Evolutionary conservation across 2,888 invertebrate species (phyloP), one percentile per base, ranked within the genome.

Genomic region (Melanchra persicariae): DNA sequence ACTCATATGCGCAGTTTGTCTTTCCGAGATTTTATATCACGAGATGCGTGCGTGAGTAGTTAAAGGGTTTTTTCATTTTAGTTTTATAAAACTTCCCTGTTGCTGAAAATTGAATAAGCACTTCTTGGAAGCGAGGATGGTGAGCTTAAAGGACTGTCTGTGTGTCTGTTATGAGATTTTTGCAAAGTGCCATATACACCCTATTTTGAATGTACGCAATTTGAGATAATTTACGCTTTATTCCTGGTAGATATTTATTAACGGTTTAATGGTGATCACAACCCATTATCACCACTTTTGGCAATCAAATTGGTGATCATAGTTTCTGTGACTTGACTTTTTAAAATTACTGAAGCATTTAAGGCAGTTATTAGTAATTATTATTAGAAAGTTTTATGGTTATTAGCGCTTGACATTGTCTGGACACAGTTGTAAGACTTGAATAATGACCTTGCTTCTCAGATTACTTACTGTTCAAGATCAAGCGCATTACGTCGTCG

Each of bases 1-100:
- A 90, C 49, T 63, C 58, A 68, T 58, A 70, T 86, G 85, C 90
- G 90, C 87, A 87, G 85, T 87, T 85, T 52, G 59, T 74, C 70
- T 79, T 82, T 76, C 82, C 64, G 83, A 83, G 90, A 91, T 90
- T 91, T 88, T 63, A 73, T 19, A 54, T 12, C 77, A 77, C 58
- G 70, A 77, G 71, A 79, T 79, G 51, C n/a, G 17, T 51, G 30
- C 59, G 71, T 79, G 67, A 9, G 34, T 43, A 12, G 49, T 19
- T 58, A 5, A 34, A 60, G 17, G 10, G 61, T 1, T 43, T 63
- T 58, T 37, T 22, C 4, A 26, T 47, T 47, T 34, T 52, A 40
- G 22, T 30, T 47, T 49, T 19, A 7, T 10, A 1, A 45, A 57
- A 57, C 19, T 12, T 12, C 22, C 8, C 4, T 1, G 9, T 26